Evolutionary conservation across 2,797 vertebrate genomes (phyloP), one percentile per base, ranked within the genome.

Genomic region (Scomberomorus guttatus): DNA sequence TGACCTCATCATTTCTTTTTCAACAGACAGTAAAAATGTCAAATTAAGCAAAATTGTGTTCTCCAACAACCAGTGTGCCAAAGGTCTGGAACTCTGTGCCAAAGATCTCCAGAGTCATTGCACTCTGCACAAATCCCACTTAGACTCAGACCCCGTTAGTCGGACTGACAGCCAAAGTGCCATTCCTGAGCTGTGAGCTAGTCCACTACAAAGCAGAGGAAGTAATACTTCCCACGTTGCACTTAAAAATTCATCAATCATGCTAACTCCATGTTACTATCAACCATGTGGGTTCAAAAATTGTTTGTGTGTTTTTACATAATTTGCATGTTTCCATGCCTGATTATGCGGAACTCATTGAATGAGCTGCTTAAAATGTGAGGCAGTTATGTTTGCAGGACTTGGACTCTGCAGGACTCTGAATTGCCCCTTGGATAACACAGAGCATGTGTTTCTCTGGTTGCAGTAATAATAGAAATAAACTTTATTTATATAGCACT

Each of bases 171-270:
- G 52, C 24, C 61, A 3, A 46, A 61, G 32, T 56, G 25, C 54
- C 44, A 52, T 67, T 71, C 72, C 52, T 48, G 17, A 63, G 22
- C 46, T 29, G 37, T 79, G 70, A 75, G 73, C 44, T 64, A 69
- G 39, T 54, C 22, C 54, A 44, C n/a, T 27, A 11, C 34, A 57
- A 68, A 57, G 24, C 14, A 34, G 13, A 44, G 32, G 34, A 50
- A 81, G 25, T 62, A 81, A 82, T 58, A 73, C 63, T 57, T 79
- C 48, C 57, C 64, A 69, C 11, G 48, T 42, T 83, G 61, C 72
- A 60, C 59, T 56, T 32, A 34, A 60, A 75, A 44, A 18, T 55
- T 37, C 24, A 82, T 71, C 42, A 60, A 44, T 80, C 54, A 66
- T 59, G 25, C 55, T 64, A 50, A 8, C 20, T 48, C n/a, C 25